Base-by-base conservation (phyloP, 2,797 vertebrate species). In the Arrhamphus sclerolepis region DNA sequence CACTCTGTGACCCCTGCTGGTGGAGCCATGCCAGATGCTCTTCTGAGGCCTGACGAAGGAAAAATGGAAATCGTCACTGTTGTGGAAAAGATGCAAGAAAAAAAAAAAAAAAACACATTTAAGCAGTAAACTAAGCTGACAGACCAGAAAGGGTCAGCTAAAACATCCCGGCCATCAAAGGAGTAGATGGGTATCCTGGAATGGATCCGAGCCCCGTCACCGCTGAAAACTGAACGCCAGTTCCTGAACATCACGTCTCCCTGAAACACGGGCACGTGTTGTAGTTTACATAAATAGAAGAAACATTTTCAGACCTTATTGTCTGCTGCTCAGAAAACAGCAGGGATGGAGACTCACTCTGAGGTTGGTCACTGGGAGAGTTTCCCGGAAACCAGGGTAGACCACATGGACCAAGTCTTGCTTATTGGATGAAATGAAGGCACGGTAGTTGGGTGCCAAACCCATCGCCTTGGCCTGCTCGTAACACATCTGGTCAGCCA, bases 1-100 rank as follows among this genome's bases (percentile, higher is more conserved):
- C 60, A 94, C 83, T 21, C 96, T 90, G 21, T 90, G 81, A 0
- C 97, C 97, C 4, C 83, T 82, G 69, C 73, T 66, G 69, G 70
- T 94, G 53, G 97, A 98, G 49, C 97, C 97, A 0, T 99, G 97
- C 97, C 97, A 99, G 60, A 98, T 75, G 44, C 92, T 92, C 89
- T 98, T 99, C 62, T 95, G 93, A 55, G 96, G 94, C 97, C 97
- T 98, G 87, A 26, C 0, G 0, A 3, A 39, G 0, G 2, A 39
- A 70, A 1, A 14, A 51, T 3, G 46, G 7, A 41, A 22, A 46
- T 28, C 5, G 0, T 58, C 18, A 60, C 24, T 14, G 5, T 2
- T 14, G 5, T 6, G 2, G 17, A 39, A 16, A n/a, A 31, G 7
- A 52, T 38, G 34, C 34, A 18, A 22, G 10, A 14, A 9, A 43